These are phyloP conservation scores for Pogonocichla stellata DNA, from an alignment of 2,113 vertebrate species.

Conservation along the genomic window DNA sequence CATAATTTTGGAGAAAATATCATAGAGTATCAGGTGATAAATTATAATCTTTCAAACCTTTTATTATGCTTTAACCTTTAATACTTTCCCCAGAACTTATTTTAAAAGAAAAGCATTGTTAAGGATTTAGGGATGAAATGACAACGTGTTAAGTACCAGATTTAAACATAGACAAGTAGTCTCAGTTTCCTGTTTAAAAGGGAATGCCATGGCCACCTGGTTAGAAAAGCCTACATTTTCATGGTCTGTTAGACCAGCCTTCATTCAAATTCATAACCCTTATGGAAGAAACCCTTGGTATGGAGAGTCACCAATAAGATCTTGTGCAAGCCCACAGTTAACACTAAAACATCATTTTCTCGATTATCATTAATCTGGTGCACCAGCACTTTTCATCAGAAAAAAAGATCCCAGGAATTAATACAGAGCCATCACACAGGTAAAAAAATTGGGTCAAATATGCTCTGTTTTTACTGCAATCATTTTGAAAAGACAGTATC, in stretches of 20 bases:
- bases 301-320: neutral
- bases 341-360: neutral
- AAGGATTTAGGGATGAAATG: neutral
- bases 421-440: rapidly evolving
- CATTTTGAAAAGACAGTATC: neutral
- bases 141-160: neutral
- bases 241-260: neutral
- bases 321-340: neutral
- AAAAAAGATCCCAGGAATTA: neutral
- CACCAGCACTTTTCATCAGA: neutral
- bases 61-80: neutral
- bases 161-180: neutral
- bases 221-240: neutral
- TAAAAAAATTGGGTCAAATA: neutral
- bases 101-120: neutral
- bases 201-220: neutral
- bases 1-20: neutral
- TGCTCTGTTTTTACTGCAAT: neutral
- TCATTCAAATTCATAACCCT: neutral
- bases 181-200: neutral
- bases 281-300: neutral
- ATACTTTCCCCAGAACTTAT: neutral
- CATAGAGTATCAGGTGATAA: neutral
- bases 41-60: neutral
- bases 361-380: neutral